Evolutionary conservation across 1,140 invertebrate species (phyloP).

Genomic region (Tenebrio molitor): DNA sequence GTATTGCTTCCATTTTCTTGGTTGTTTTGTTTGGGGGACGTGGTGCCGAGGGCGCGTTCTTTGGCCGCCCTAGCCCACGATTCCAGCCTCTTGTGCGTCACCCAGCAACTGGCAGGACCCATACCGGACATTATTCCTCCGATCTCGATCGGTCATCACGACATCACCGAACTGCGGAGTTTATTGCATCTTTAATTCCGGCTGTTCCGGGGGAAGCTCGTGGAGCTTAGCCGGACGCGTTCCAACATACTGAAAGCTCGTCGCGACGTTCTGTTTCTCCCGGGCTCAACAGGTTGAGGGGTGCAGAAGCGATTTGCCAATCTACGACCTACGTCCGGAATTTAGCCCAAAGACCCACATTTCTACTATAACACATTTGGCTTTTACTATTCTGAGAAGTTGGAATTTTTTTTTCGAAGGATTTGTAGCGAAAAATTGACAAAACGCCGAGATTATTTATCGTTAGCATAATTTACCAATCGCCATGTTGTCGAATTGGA

Average conservation of each 20-base stretch:
- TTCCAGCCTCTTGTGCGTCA: conserved; percentile 77
- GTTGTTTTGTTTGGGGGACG: conserved; percentile 50
- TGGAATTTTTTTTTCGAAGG: too few species aligned
- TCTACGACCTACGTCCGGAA: conserved; percentile 42
- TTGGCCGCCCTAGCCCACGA: conserved; percentile 79
- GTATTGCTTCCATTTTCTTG: conserved; percentile 56
- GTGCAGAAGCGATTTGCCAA: conserved; percentile 4
- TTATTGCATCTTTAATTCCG: conserved; percentile 23
- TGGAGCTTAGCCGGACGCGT: conserved; percentile 45
- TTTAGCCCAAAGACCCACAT: not conserved
- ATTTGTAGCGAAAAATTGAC: too few species aligned
- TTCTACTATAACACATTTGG: too few species aligned
- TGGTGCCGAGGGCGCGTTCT: conserved; percentile 71
- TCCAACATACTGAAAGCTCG: conserved; percentile 42
- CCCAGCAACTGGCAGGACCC: conserved; percentile 78
- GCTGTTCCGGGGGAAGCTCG: conserved; percentile 31
- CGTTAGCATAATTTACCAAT: too few species aligned
- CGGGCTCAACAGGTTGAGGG: conserved; percentile 61
- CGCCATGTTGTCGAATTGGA: too few species aligned
- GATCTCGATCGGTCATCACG: not conserved
- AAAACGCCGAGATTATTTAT: too few species aligned
- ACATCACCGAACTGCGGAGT: conserved; percentile 15
- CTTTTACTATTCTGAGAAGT: too few species aligned
- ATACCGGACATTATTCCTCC: conserved; percentile 71
- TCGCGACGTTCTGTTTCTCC: conserved; percentile 48